Conservation (phyloP, 1,140 invertebrate genomes). For the Littorina saxatilis region DNA sequence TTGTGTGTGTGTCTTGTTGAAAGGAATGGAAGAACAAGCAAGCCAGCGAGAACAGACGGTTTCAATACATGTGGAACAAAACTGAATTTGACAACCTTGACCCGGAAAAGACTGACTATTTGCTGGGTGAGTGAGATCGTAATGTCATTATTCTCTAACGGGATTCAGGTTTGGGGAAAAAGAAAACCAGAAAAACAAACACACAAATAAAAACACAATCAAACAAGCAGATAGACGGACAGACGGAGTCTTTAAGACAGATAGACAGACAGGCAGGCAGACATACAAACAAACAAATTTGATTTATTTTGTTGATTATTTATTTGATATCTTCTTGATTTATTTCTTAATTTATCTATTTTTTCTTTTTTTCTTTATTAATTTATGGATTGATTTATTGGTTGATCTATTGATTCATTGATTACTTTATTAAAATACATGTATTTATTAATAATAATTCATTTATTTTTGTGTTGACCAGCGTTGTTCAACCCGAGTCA, state of each 20-base stretch:
- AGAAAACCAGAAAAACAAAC: background rate
- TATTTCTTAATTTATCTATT: too few relatives aligned
- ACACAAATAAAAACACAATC: too few relatives aligned
- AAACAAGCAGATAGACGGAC: too few relatives aligned
- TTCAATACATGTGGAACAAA: conserved; percentile 76
- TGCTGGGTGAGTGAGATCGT: conserved; percentile 59
- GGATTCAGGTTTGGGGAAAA: too few relatives aligned
- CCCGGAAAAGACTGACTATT: conserved; percentile 76
- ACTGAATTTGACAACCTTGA: conserved; percentile 77
- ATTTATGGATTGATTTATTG: too few relatives aligned
- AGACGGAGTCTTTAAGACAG: background rate
- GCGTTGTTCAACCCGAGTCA: conserved; percentile 83
- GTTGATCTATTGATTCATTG: too few relatives aligned
- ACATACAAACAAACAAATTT: background rate
- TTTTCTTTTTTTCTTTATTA: too few relatives aligned
- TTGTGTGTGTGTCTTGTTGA: conserved; percentile 1
- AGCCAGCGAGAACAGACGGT: conserved; percentile 49
- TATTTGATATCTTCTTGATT: too few relatives aligned
- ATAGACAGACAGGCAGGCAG: background rate
- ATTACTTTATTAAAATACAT: too few relatives aligned
- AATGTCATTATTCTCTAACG: conserved; percentile 15
- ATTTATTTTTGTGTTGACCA: too few relatives aligned
- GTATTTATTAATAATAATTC: too few relatives aligned
- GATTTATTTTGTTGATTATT: too few relatives aligned
- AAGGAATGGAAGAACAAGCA: conserved; percentile 69